Conservation (phyloP, 2,113 vertebrate species). For the Ciconia maguari region DNA sequence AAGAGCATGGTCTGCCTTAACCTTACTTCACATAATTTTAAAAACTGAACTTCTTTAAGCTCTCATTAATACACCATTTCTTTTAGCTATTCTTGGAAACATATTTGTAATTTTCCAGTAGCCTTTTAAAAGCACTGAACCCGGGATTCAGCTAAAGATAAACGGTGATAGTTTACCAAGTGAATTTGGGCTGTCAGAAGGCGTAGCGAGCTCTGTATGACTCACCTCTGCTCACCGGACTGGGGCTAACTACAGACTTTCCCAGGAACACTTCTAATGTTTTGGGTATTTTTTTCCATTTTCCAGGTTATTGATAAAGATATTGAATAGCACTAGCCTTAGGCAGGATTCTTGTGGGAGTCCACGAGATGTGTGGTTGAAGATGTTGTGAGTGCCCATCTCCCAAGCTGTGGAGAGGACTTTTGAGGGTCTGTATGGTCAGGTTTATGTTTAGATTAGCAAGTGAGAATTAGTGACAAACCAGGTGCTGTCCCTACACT, state of each 20-base stretch:
- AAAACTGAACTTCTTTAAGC: background rate
- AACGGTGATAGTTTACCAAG: no score
- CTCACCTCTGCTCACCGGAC: background rate
- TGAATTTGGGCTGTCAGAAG: background rate
- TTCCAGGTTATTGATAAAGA: background rate
- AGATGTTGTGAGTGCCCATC: background rate
- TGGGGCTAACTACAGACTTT: background rate
- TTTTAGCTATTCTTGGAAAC: background rate
- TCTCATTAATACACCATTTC: background rate
- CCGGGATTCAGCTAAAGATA: background rate
- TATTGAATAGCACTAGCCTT: accelerated
- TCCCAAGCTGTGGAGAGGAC: background rate
- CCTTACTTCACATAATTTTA: background rate
- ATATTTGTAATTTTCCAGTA: background rate
- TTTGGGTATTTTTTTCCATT: background rate
- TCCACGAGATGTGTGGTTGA: background rate
- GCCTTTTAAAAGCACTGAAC: background rate
- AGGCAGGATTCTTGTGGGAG: background rate
- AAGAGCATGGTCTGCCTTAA: background rate
- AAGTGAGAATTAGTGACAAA: background rate
- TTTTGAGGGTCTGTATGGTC: background rate
- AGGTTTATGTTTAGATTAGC: background rate
- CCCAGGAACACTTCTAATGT: background rate
- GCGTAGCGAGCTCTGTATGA: accelerated
- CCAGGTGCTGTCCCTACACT: background rate